phyloP scores from a whole-genome alignment of 1,140 invertebrate genomes.

The Drosophila nikananu region DNA sequence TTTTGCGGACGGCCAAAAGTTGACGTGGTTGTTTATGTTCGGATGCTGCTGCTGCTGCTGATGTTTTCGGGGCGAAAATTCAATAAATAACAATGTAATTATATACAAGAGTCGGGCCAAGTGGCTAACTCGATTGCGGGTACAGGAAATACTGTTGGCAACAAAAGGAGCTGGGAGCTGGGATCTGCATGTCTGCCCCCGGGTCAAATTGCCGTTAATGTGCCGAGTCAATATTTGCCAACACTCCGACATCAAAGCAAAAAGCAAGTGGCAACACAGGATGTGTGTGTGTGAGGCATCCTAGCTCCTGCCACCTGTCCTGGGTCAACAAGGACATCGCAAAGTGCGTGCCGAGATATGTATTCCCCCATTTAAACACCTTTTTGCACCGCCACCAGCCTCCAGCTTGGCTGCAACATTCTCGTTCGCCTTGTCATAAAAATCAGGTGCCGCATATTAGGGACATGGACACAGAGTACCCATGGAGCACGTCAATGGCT shows the following conservation, averaged over 20 bases:
- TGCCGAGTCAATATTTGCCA: slow-evolving; percentile 67
- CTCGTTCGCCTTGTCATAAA: slow-evolving; percentile 41
- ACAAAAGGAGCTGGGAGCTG: slow-evolving; percentile 29
- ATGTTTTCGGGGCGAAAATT: slow-evolving; percentile 59
- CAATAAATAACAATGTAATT: slow-evolving; percentile 84
- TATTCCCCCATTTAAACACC: slow-evolving; percentile 44
- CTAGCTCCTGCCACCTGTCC: slow-evolving; percentile 43
- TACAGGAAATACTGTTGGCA: slow-evolving; percentile 24
- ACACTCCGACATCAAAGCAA: slow-evolving; percentile 69
- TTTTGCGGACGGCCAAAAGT: slow-evolving; percentile 54
- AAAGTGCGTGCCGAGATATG: slow-evolving; percentile 33
- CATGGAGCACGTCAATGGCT: slow-evolving; percentile 35
- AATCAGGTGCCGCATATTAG: slow-evolving; percentile 58
- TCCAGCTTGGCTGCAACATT: background rate
- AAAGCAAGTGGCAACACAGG: slow-evolving; percentile 26
- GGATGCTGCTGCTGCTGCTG: background rate
- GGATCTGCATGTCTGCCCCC: slow-evolving; percentile 42
- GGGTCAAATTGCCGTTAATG: slow-evolving; percentile 67
- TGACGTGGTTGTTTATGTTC: slow-evolving; percentile 58
- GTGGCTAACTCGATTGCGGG: slow-evolving; percentile 48
- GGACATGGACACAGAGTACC: slow-evolving; percentile 40
- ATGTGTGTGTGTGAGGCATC: slow-evolving; percentile 41
- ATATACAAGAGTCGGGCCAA: slow-evolving; percentile 54
- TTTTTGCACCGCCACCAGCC: slow-evolving; percentile 14
- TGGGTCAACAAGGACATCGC: slow-evolving; percentile 58